Conservation (phyloP, 2,888 invertebrate species). For the Blastobasis lacticolella region DNA sequence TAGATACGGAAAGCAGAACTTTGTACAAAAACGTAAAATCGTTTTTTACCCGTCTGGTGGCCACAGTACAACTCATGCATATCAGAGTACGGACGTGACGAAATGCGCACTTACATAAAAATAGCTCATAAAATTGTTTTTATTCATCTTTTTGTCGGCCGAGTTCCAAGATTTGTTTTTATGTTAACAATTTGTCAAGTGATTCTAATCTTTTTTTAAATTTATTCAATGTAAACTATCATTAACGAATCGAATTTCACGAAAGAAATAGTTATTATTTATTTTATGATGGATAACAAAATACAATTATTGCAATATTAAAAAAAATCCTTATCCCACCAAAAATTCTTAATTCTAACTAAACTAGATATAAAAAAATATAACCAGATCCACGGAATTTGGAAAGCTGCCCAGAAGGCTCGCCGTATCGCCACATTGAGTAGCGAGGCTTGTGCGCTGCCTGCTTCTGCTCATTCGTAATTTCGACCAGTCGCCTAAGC, state of each 20-base stretch:
- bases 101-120: constrained; percentile 2
- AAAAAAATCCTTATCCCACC: too few relatives aligned
- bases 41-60: constrained; percentile 37
- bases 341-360: too few relatives aligned
- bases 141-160: not conserved
- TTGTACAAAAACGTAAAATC: constrained; percentile 33
- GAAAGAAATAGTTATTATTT: not conserved
- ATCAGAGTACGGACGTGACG: constrained; percentile 12
- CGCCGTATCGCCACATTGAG: too few relatives aligned
- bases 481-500: too few relatives aligned
- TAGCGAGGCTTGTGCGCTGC: too few relatives aligned
- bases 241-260: too few relatives aligned
- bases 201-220: too few relatives aligned
- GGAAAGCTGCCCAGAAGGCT: too few relatives aligned
- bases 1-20: constrained; percentile 19
- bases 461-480: too few relatives aligned
- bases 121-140: not conserved
- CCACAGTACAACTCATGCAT: constrained; percentile 20
- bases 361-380: not conserved
- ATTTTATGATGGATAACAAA: not conserved
- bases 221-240: too few relatives aligned
- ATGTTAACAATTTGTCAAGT: too few relatives aligned
- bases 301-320: too few relatives aligned
- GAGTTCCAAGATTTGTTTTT: not conserved
- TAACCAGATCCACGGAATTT: not conserved